A percentile compares a stretch with the other conserved stretches of the same genome.
phyloP scores from a whole-genome alignment of 2,888 invertebrate genomes.

The Mactromeris polynyma region DNA sequence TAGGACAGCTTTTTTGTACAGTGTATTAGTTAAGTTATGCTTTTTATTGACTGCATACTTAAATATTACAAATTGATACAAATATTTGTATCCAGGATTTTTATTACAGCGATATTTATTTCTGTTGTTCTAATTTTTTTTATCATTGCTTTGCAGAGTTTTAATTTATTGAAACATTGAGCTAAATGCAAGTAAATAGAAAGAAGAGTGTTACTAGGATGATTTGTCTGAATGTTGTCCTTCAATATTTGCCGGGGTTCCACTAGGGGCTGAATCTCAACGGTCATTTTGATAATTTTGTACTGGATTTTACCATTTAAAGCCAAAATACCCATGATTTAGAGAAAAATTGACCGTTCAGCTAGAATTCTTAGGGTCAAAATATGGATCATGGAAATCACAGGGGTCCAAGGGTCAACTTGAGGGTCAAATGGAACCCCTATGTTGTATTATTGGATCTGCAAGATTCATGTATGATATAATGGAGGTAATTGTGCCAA shows the following conservation, averaged over 20 bases:
- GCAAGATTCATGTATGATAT: background rate
- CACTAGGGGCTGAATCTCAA: too few species aligned
- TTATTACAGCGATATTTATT: slow-evolving; percentile 12
- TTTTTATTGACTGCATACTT: background rate
- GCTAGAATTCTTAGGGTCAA: too few species aligned
- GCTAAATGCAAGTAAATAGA: background rate
- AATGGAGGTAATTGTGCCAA: background rate
- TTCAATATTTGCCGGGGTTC: too few species aligned
- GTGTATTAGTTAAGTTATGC: slow-evolving; percentile 6
- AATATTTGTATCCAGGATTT: background rate
- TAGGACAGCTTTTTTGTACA: slow-evolving; percentile 5
- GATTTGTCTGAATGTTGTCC: background rate
- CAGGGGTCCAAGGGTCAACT: too few species aligned
- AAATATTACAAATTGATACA: slow-evolving; percentile 4
- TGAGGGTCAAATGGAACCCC: too few species aligned
- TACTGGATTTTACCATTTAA: too few species aligned
- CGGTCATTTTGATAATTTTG: too few species aligned
- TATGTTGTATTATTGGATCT: too few species aligned
- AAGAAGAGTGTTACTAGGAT: background rate
- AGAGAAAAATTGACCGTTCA: too few species aligned
- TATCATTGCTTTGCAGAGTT: slow-evolving; percentile 8
- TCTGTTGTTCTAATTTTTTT: slow-evolving; percentile 4
- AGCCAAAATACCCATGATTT: too few species aligned
- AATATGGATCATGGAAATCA: too few species aligned
- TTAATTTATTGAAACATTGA: background rate